phyloP scores from a whole-genome alignment of 2,797 vertebrate genomes.

The Borostomias antarcticus region DNA sequence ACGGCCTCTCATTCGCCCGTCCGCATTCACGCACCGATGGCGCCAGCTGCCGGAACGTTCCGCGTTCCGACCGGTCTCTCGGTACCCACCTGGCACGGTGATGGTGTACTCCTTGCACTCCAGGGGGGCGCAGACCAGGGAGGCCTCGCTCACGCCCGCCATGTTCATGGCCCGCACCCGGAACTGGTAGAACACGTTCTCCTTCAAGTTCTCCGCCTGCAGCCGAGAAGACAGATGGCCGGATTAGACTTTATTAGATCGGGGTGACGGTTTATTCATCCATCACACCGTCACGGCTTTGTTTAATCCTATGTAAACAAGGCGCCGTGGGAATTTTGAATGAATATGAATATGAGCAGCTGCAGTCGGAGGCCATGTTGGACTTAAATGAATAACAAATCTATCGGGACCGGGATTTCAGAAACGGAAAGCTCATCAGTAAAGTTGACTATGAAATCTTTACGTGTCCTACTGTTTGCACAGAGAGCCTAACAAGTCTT shows the following conservation, averaged over 20 bases:
- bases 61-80: no score
- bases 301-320: not conserved
- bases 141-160: conserved; percentile 87
- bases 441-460: no score
- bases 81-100: conserved; percentile 94
- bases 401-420: no score
- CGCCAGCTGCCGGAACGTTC: no score
- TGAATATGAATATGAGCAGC: not conserved
- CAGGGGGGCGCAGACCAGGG: conserved; percentile 75
- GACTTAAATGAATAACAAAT: not conserved
- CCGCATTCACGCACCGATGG: no score
- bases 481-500: no score
- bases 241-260: not conserved
- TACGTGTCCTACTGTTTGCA: no score
- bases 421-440: no score
- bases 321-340: not conserved
- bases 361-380: not conserved
- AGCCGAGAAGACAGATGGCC: conserved; percentile 11
- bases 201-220: conserved; percentile 91
- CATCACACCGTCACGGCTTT: not conserved
- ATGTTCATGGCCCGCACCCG: conserved; percentile 92
- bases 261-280: not conserved
- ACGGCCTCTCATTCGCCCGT: no score
- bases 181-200: conserved; percentile 92
- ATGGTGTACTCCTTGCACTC: conserved; percentile 97